Percentiles rank a stretch among this genome's conserved stretches.
phyloP scores from a whole-genome alignment of 2,797 vertebrate genomes.

The Harpagifer antarcticus region DNA sequence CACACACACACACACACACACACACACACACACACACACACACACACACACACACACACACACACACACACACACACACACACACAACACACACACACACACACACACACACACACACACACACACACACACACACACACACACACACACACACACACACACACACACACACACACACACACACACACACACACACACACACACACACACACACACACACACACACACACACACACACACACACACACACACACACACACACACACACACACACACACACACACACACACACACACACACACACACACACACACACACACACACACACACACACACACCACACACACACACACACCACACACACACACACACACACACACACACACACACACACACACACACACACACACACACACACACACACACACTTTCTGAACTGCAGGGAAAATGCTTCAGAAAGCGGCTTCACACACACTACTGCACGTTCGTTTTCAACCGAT shows the following conservation, averaged over 20 bases:
- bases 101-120: slow-evolving; percentile 25
- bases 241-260: too few relatives aligned
- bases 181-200: slow-evolving; percentile 32
- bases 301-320: too few relatives aligned
- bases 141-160: slow-evolving; percentile 35
- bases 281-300: too few relatives aligned
- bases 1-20: too few relatives aligned
- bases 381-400: slow-evolving; percentile 28
- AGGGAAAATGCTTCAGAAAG: slow-evolving; percentile 21
- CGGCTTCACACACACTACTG: not conserved
- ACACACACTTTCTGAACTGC: slow-evolving; percentile 14
- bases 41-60: too few relatives aligned
- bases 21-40: too few relatives aligned
- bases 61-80: too few relatives aligned
- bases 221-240: too few relatives aligned
- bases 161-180: too few relatives aligned
- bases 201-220: too few relatives aligned
- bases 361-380: slow-evolving; percentile 13
- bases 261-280: too few relatives aligned
- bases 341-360: slow-evolving; percentile 41
- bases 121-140: slow-evolving; percentile 11
- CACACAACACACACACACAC: slow-evolving; percentile 27
- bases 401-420: too few relatives aligned
- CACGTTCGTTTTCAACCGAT: not conserved
- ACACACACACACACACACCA: slow-evolving; percentile 27